Evolutionary conservation across 2,113 vertebrate species (phyloP), one percentile per base, ranked within the genome.

Genomic region (Erythrocebus patas): DNA sequence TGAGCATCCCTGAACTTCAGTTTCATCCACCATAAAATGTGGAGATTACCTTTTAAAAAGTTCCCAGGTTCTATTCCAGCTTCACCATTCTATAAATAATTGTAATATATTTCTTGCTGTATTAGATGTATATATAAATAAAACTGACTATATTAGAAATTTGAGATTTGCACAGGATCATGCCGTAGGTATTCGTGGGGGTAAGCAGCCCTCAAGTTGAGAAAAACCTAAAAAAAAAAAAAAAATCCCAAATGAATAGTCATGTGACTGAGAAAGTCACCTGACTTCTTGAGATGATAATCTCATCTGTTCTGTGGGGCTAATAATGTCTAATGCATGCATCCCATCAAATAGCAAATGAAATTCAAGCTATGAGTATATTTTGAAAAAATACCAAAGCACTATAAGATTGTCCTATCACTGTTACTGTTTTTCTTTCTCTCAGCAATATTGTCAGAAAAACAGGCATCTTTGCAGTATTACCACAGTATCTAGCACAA

Each of bases 21-120:
- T 87, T 87, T 96, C 64, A 89, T 97, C 70, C 70, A 35, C 30
- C 22, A 59, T 59, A 50, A 95, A 96, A 73, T 89, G 80, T 27
- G 1, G 13, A 70, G 20, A 52, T 40, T 43, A 30, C 0, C 7
- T 85, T 64, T 92, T 40, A 61, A 89, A 82, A 78, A 27, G 38
- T 55, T 18, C 23, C 22, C 57, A 76, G 48, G 22, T 27, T 35
- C 35, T n/a, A 32, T 90, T 88, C 20, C n/a, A 91, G 30, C 57
- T 61, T 85, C 32, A 78, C 3, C n/a, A 68, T 59, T 68, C 48
- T 92, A 92, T 92, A 50, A 89, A 82, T 55, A 45, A 87, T 27
- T 93, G 9, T 30, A 59, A 83, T 12, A 14, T 38, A 55, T 17
- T n/a, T 81, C 59, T 70, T 6, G 55, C 30, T 43, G 23, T 64